Percentiles rank a stretch among this genome's conserved stretches.
Evolutionary conservation across 2,797 vertebrate genomes (phyloP).

Genomic region (Platyrinchus mystaceus): DNA sequence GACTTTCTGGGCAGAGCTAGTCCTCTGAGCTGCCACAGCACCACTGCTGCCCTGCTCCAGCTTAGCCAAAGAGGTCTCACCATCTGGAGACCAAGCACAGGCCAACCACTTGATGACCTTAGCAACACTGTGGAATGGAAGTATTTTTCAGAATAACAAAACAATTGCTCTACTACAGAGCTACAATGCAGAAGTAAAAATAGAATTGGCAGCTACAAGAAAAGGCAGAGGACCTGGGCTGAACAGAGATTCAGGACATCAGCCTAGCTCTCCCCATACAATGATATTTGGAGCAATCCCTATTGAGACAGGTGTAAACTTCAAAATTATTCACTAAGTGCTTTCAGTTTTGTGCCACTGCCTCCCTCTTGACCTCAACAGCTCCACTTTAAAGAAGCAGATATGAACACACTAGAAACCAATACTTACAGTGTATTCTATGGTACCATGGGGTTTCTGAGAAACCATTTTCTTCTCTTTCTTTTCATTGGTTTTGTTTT

Average conservation of each 20-base stretch:
- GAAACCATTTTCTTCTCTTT: constrained; percentile 88
- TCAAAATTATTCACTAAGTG: neutral
- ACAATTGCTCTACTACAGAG: neutral
- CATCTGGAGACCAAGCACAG: neutral
- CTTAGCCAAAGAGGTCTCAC: neutral
- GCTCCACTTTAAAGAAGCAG: neutral
- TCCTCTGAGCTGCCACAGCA: fast-evolving
- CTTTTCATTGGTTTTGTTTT: constrained; percentile 83
- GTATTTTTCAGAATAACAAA: neutral
- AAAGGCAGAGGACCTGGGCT: neutral
- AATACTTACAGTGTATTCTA: constrained; percentile 88
- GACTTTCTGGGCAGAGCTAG: neutral
- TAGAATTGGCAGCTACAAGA: neutral
- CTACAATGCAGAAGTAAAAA: neutral
- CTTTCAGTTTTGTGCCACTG: neutral
- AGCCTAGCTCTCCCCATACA: neutral
- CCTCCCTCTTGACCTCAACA: neutral
- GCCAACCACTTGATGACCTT: neutral
- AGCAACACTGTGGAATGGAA: neutral
- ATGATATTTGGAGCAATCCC: neutral
- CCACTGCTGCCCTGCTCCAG: neutral
- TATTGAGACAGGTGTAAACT: neutral
- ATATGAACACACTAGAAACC: neutral
- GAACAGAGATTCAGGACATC: neutral
- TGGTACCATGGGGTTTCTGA: constrained; percentile 86